Evolutionary conservation across 2,113 vertebrate genomes (phyloP).

Genomic region (Xiphophorus maculatus): DNA sequence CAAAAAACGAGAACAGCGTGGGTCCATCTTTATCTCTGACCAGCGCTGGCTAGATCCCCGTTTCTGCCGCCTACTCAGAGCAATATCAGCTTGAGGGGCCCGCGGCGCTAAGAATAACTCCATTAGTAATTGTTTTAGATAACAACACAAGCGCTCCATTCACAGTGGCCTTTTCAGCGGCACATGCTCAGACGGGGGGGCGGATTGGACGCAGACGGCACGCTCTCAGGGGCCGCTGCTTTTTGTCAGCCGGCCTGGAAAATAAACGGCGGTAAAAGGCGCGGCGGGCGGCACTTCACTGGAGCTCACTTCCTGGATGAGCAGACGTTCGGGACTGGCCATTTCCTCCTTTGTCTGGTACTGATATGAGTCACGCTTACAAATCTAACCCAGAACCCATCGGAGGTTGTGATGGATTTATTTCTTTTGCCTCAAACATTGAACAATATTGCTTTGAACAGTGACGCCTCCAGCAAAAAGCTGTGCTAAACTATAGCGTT

Average conservation of each 20-base stretch:
- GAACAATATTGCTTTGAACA: neutral
- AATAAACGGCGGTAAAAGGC: slow-evolving; percentile 49
- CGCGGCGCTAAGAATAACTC: slow-evolving; percentile 72
- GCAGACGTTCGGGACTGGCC: slow-evolving; percentile 27
- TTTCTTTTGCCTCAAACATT: neutral
- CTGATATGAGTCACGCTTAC: slow-evolving; percentile 16
- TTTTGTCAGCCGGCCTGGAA: slow-evolving; percentile 65
- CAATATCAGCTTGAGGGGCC: slow-evolving; percentile 69
- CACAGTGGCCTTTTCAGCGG: slow-evolving; percentile 55
- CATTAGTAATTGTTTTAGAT: slow-evolving; percentile 75
- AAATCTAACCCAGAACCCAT: neutral
- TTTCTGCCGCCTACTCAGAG: slow-evolving; percentile 58
- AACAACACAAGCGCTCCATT: slow-evolving; percentile 61
- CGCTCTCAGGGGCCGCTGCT: slow-evolving; percentile 38
- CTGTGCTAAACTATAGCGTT: no score
- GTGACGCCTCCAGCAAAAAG: neutral
- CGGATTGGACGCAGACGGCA: slow-evolving; percentile 46
- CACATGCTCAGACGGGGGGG: slow-evolving; percentile 65
- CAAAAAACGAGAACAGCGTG: slow-evolving; percentile 25
- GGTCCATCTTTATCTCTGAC: slow-evolving; percentile 66
- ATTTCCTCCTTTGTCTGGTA: slow-evolving; percentile 48
- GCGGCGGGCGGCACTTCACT: slow-evolving; percentile 33
- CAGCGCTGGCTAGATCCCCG: slow-evolving; percentile 50
- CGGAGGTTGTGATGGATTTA: neutral
- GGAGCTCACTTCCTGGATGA: slow-evolving; percentile 64